Evolutionary conservation across 1,140 invertebrate species (phyloP).

Genomic region (Pygmarrhopalites habei): DNA sequence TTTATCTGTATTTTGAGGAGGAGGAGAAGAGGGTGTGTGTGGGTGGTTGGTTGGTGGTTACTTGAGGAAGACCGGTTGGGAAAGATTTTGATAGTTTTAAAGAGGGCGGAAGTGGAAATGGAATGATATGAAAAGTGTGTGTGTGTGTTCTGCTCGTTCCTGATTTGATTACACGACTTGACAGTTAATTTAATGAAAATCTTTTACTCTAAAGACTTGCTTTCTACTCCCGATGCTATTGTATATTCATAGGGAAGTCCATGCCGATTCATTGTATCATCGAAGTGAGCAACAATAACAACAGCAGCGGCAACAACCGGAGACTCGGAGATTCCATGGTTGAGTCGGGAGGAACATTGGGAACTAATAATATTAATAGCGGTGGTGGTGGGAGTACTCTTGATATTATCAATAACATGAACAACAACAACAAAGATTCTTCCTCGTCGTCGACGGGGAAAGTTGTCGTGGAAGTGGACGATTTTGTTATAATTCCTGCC

Average conservation of each 20-base stretch:
- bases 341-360: not conserved
- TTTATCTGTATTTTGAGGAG: too few species aligned
- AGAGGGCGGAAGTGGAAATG: not conserved
- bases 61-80: too few species aligned
- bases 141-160: not conserved
- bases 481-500: conserved; percentile 87
- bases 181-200: conserved; percentile 11
- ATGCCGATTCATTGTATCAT: conserved; percentile 88
- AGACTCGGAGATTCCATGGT: not conserved
- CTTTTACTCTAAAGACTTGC: not conserved
- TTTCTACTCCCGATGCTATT: conserved; percentile 1
- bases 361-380: conserved; percentile 11
- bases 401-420: conserved; percentile 39
- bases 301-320: not conserved
- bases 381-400: not conserved
- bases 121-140: not conserved
- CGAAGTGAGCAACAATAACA: conserved; percentile 51
- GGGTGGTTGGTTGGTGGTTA: too few species aligned
- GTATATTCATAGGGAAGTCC: conserved; percentile 62
- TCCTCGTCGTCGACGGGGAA: conserved; percentile 36
- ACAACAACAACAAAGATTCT: conserved; percentile 29
- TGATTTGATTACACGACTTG: not conserved
- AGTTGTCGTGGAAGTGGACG: conserved; percentile 67
- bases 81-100: conserved; percentile 2
- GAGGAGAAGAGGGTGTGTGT: too few species aligned